A percentile compares a stretch with the other conserved stretches of the same genome.
Conservation (phyloP, 2,113 vertebrate genomes). For the Chionis minor region DNA sequence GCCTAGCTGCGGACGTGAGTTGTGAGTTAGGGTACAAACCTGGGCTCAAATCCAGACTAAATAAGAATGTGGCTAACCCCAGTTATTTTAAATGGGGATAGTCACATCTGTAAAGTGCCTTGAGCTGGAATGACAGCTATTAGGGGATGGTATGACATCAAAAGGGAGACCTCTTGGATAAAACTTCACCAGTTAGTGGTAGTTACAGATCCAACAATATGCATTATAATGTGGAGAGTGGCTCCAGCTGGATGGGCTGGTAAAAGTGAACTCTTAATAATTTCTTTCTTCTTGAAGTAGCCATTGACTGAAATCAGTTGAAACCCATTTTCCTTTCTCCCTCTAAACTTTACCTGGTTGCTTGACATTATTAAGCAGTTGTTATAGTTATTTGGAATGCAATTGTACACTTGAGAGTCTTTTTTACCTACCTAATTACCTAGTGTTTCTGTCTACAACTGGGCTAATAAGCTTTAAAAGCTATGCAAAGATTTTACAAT, state of each 20-base stretch:
- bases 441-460: background rate
- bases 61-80: background rate
- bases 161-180: background rate
- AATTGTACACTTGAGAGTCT: background rate
- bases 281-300: background rate
- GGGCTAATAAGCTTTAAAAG: constrained; percentile 25
- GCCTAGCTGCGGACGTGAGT: background rate
- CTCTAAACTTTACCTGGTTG: background rate
- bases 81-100: background rate
- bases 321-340: background rate
- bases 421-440: background rate
- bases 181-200: background rate
- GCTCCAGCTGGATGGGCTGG: background rate
- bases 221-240: background rate
- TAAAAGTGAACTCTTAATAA: background rate
- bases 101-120: background rate
- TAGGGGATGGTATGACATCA: background rate
- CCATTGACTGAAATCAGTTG: background rate
- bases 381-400: background rate
- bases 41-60: background rate
- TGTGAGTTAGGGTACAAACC: background rate
- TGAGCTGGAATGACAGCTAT: background rate
- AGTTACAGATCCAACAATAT: background rate
- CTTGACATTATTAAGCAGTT: background rate
- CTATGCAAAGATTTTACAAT: background rate